Evolutionary conservation across 1,140 invertebrate genomes (phyloP).

Genomic region (Leptestheria dahalacensis): DNA sequence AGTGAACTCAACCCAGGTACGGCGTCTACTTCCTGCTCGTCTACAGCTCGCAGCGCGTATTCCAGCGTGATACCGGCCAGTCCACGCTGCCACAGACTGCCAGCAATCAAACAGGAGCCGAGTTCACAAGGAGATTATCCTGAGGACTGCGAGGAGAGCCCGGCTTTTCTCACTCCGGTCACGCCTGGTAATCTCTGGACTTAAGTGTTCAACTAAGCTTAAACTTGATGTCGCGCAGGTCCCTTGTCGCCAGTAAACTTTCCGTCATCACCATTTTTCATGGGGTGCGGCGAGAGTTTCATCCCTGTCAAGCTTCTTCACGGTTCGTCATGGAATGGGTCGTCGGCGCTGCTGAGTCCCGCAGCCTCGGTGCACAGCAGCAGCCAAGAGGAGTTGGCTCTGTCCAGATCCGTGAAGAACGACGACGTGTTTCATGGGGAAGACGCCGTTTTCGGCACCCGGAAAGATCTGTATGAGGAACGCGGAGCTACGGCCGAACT

Average conservation of each 20-base stretch:
- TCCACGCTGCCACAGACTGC: background rate
- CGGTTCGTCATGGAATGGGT: background rate
- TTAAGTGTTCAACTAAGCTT: background rate
- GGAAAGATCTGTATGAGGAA: background rate
- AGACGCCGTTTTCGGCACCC: background rate
- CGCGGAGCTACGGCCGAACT: background rate
- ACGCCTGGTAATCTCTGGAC: background rate
- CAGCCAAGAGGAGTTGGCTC: conserved; percentile 10
- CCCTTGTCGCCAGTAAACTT: conserved; percentile 4
- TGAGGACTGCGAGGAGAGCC: background rate
- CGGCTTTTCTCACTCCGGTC: conserved; percentile 7
- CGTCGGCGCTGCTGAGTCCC: conserved; percentile 6
- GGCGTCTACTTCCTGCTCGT: background rate
- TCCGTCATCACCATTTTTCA: background rate
- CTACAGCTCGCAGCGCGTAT: background rate
- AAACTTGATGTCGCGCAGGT: too few species aligned
- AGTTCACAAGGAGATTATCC: background rate
- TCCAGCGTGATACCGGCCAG: background rate
- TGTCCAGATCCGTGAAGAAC: background rate
- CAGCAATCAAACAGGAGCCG: conserved; percentile 6
- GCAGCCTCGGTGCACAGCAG: conserved; percentile 8
- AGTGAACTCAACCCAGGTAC: background rate
- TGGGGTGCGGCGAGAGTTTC: background rate
- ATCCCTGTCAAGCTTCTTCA: background rate
- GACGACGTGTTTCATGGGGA: background rate